phyloP scores from a whole-genome alignment of 2,888 invertebrate genomes.

The Monochamus alternatus region DNA sequence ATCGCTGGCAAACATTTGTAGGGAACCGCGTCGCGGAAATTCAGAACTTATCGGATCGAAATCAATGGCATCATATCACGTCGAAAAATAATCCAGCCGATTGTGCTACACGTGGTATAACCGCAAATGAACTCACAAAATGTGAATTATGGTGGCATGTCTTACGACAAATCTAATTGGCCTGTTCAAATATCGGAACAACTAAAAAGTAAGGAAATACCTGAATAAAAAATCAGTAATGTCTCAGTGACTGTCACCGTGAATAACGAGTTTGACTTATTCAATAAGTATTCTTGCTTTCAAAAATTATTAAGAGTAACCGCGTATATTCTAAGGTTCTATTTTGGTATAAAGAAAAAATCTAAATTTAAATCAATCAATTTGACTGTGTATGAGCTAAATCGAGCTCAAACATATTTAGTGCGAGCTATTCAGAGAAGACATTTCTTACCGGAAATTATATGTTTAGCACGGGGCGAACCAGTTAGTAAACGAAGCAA shows the following conservation, averaged over 20 bases:
- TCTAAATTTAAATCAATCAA: not conserved
- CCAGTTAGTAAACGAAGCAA: conserved; percentile 12
- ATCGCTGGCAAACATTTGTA: conserved; percentile 55
- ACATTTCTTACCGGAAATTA: not conserved
- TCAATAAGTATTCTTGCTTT: not conserved
- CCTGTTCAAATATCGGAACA: not conserved
- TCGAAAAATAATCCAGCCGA: conserved; percentile 55
- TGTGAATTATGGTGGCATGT: not conserved
- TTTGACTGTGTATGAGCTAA: not conserved
- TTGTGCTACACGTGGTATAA: conserved; percentile 49
- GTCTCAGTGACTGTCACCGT: not conserved
- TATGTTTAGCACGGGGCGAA: not conserved
- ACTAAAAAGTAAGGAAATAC: not conserved
- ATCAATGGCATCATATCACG: conserved; percentile 52
- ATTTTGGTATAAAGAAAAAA: not conserved
- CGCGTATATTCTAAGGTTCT: conserved; percentile 4
- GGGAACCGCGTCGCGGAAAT: conserved; percentile 53
- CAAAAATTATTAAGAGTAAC: not conserved
- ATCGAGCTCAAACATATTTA: conserved; percentile 9
- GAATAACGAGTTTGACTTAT: not conserved
- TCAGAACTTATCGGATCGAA: conserved; percentile 36
- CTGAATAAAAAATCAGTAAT: not conserved
- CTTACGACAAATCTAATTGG: not conserved
- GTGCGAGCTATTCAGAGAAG: not conserved
- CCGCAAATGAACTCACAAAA: conserved; percentile 16